These are phyloP conservation scores for Alentia gelatinosa DNA, from an alignment of 2,888 invertebrate species.

Conservation along the genomic window DNA sequence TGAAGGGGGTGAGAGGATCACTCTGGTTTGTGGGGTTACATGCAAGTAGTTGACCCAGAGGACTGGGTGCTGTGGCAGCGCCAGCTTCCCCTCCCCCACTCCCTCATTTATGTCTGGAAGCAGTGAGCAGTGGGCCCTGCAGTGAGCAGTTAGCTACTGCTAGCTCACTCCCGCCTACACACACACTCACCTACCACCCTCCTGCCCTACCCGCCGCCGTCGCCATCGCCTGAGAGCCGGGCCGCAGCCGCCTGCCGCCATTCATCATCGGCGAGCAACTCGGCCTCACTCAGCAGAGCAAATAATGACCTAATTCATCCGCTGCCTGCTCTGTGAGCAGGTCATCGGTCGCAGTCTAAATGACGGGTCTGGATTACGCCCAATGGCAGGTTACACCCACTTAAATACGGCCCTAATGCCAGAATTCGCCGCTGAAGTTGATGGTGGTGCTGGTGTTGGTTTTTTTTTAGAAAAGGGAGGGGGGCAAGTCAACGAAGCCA, in stretches of 20 bases:
- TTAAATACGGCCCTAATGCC: slow-evolving; percentile 26
- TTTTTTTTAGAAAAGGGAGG: neutral
- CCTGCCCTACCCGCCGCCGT: neutral
- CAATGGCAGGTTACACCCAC: slow-evolving; percentile 31
- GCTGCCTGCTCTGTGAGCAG: slow-evolving; percentile 16
- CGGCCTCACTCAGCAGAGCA: slow-evolving; percentile 43
- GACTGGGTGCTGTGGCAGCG: neutral
- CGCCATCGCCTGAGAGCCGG: neutral
- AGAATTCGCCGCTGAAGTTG: neutral
- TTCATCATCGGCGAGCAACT: slow-evolving; percentile 33
- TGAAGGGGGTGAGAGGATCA: neutral
- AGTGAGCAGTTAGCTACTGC: neutral
- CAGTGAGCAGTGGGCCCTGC: neutral
- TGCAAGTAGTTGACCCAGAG: slow-evolving; percentile 23
- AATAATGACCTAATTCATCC: slow-evolving; percentile 40
- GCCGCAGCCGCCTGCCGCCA: neutral
- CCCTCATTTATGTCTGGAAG: neutral
- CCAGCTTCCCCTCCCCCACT: neutral
- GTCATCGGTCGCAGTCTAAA: slow-evolving; percentile 12
- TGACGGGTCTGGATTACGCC: slow-evolving; percentile 9
- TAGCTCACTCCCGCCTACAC: neutral
- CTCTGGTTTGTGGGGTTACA: neutral
- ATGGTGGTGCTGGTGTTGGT: neutral
- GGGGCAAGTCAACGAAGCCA: neutral
- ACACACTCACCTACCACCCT: neutral